Evolutionary conservation across 2,888 invertebrate genomes (phyloP).

Genomic region (Deilephila elpenor): DNA sequence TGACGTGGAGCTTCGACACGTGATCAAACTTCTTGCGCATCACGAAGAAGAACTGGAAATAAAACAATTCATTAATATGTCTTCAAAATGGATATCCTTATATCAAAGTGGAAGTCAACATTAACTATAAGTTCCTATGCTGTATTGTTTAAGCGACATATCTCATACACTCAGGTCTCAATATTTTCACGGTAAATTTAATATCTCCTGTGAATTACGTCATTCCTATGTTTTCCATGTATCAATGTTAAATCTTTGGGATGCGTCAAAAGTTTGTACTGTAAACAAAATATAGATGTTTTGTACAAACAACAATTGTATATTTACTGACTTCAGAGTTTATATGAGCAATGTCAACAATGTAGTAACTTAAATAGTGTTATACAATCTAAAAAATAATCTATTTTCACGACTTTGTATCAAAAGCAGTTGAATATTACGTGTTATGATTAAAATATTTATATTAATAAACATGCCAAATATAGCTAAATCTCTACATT

Average conservation of each 20-base stretch:
- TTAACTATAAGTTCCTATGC: no score
- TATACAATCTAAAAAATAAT: not conserved
- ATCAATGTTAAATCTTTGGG: not conserved
- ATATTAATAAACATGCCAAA: not conserved
- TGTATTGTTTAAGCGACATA: no score
- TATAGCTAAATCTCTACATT: no score
- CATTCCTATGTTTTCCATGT: not conserved
- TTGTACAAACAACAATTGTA: not conserved
- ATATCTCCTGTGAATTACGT: not conserved
- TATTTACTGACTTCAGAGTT: not conserved
- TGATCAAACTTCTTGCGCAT: constrained; percentile 96
- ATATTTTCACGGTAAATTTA: not conserved
- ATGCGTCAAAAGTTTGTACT: not conserved
- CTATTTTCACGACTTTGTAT: not conserved
- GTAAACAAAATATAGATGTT: constrained; percentile 1
- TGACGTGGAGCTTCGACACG: constrained; percentile 95
- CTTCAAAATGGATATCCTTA: not conserved
- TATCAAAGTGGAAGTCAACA: no score
- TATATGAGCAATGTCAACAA: not conserved
- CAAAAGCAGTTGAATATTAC: not conserved
- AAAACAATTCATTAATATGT: not conserved
- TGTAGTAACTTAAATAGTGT: not conserved
- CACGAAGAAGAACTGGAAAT: constrained; percentile 92
- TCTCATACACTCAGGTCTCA: not conserved
- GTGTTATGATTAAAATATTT: not conserved